Conservation (phyloP, 2,113 vertebrate species). For the Marmota flaviventris region DNA sequence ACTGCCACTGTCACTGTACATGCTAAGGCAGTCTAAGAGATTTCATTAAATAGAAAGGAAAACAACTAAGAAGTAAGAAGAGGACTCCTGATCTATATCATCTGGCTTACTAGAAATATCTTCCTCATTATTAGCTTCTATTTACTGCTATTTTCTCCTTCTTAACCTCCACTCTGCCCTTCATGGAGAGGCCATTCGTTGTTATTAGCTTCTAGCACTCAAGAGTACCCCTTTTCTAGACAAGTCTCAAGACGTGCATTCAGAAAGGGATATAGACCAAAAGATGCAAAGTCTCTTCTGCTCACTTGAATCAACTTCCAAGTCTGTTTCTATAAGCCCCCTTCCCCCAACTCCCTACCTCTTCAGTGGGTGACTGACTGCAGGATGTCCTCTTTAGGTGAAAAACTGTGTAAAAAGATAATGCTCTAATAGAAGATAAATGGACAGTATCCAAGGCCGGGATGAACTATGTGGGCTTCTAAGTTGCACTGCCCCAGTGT, state of each 20-base stretch:
- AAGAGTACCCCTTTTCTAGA: neutral
- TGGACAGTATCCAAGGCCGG: neutral
- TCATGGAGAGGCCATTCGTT: neutral
- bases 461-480: neutral
- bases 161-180: neutral
- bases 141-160: neutral
- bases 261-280: neutral
- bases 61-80: neutral
- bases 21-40: neutral
- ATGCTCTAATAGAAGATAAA: neutral
- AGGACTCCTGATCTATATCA: neutral
- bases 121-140: neutral
- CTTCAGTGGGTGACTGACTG: neutral
- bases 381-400: neutral
- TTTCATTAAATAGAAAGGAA: neutral
- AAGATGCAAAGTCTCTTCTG: neutral
- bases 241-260: constrained; percentile 1
- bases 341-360: neutral
- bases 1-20: neutral
- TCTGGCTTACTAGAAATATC: neutral
- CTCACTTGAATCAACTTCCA: neutral
- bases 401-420: neutral
- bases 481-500: neutral
- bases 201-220: neutral
- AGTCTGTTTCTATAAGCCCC: neutral